These are phyloP conservation scores for Microtus pennsylvanicus DNA, from an alignment of 2,113 vertebrate genomes.

Conservation along the genomic window DNA sequence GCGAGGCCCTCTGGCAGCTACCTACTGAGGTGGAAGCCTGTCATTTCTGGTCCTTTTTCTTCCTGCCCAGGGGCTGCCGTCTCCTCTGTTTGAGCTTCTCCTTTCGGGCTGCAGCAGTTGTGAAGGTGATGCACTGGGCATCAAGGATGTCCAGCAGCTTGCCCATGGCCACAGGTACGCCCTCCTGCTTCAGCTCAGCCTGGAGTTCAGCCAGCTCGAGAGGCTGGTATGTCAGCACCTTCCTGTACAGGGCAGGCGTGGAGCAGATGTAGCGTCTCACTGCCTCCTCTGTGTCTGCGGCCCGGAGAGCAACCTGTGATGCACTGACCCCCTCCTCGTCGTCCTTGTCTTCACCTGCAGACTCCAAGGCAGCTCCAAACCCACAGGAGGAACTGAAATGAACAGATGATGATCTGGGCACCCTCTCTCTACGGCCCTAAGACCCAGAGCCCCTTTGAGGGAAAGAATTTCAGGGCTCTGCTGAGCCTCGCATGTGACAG, in stretches of 20 bases:
- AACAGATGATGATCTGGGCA: background rate
- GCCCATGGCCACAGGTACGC: constrained; percentile 90
- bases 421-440: background rate
- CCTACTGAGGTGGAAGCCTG: too few species aligned
- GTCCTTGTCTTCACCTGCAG: constrained; percentile 85
- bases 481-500: rapidly evolving
- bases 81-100: constrained; percentile 61
- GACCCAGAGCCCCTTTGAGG: background rate
- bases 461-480: background rate
- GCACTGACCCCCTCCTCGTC: constrained; percentile 86
- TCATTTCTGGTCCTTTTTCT: constrained; percentile 63
- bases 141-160: constrained; percentile 95
- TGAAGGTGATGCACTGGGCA: constrained; percentile 94
- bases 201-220: constrained; percentile 92
- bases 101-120: constrained; percentile 90
- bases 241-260: constrained; percentile 86
- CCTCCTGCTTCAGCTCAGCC: constrained; percentile 89
- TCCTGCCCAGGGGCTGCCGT: constrained; percentile 68
- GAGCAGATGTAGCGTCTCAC: constrained; percentile 91
- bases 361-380: constrained; percentile 81
- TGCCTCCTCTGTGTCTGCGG: constrained; percentile 87
- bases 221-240: constrained; percentile 93
- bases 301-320: constrained; percentile 87
- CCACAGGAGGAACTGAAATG: constrained; percentile 84
- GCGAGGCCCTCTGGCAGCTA: background rate